Conservation (phyloP, 2,113 vertebrate species). For the Nothobranchius furzeri region DNA sequence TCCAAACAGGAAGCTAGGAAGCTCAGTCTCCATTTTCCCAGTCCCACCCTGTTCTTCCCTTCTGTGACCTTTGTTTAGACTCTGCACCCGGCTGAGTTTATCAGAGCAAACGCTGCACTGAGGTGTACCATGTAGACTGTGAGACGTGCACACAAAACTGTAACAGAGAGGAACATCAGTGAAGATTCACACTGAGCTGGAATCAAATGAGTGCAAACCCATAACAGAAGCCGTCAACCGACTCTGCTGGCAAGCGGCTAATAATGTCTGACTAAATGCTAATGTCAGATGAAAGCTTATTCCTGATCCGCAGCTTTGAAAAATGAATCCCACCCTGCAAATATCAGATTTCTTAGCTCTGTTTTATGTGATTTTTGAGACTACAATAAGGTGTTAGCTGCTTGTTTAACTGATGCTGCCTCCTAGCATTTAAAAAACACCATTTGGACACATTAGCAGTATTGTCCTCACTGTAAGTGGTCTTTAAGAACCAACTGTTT, state of each 20-base stretch:
- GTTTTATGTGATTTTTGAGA: background rate
- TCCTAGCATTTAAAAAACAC: background rate
- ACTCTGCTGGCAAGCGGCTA: background rate
- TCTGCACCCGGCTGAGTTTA: background rate
- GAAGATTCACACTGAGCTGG: background rate
- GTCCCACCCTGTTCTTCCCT: background rate
- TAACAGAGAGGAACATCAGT: background rate
- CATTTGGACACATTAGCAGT: background rate
- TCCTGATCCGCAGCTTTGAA: background rate
- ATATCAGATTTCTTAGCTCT: background rate
- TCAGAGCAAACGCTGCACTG: background rate
- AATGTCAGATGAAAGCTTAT: background rate
- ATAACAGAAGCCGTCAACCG: background rate
- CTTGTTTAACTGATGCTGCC: background rate
- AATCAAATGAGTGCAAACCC: background rate
- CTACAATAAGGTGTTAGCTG: background rate
- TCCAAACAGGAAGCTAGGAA: background rate
- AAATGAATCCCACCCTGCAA: background rate
- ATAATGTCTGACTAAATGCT: background rate
- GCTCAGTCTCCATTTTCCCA: background rate
- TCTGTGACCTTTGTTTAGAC: background rate
- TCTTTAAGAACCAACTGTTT: constrained; percentile 13
- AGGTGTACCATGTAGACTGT: background rate
- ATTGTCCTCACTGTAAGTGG: background rate
- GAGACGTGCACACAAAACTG: background rate